A percentile compares a stretch with the other conserved stretches of the same genome.
phyloP scores from a whole-genome alignment of 2,888 invertebrate species.

The Abrostola triplasia region DNA sequence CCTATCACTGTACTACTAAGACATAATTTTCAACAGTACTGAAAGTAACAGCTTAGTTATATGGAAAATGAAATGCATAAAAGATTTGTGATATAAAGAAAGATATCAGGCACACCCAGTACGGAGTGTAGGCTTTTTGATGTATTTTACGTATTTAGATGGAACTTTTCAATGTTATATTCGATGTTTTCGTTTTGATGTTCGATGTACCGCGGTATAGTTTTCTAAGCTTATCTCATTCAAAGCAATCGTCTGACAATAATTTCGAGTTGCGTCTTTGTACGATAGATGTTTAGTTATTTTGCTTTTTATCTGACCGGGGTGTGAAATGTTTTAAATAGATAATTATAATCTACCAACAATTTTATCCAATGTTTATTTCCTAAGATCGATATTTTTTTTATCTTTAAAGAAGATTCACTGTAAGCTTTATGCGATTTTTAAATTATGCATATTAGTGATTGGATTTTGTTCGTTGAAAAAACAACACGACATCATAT shows the following conservation, averaged over 20 bases:
- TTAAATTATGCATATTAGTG: too few species aligned
- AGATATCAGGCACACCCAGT: conserved; percentile 50
- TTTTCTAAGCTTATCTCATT: conserved; percentile 48
- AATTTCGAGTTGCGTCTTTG: conserved; percentile 67
- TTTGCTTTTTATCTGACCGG: conserved; percentile 41
- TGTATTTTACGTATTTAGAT: conserved; percentile 70
- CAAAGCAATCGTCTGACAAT: conserved; percentile 82
- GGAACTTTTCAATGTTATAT: conserved; percentile 70
- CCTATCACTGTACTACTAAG: fast-evolving
- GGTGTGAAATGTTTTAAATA: conserved; percentile 7
- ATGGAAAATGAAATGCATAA: conserved; percentile 11
- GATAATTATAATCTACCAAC: too few species aligned
- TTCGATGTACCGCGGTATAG: conserved; percentile 43
- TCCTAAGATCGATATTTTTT: too few species aligned
- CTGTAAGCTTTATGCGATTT: too few species aligned
- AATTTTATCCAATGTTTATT: too few species aligned
- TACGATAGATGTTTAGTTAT: conserved; percentile 27
- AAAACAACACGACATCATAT: too few species aligned
- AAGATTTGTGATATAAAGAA: conserved; percentile 46
- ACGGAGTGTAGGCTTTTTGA: conserved; percentile 65
- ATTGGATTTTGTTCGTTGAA: too few species aligned
- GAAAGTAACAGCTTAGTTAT: conserved; percentile 22
- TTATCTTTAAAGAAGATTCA: too few species aligned
- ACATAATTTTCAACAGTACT: conserved; percentile 30
- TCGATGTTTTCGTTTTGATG: conserved; percentile 50